Evolutionary conservation across 2,888 invertebrate species (phyloP), one percentile per base, ranked within the genome.

Genomic region (Orgyia antiqua): DNA sequence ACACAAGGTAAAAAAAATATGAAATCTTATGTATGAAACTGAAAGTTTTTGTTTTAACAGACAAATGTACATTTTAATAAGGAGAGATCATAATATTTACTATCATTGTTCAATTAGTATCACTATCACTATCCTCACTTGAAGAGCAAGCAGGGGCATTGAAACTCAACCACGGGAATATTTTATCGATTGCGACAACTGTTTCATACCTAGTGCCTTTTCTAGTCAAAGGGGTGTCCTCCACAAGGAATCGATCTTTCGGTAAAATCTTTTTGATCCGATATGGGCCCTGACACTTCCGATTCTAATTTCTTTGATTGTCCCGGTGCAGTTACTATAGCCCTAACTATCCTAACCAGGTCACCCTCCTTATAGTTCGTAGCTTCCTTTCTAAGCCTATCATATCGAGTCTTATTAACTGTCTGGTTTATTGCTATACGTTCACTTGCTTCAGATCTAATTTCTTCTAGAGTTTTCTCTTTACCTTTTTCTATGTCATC

Each of bases 161-260:
- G 12, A 27, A 27, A 12, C 19, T 27, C 9, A 27, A 8, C 51
- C 51, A 55, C 1, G 55, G 55, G 9, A 30, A 36, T 27, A 50
- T 43, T 33, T 57, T 54, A 24, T 57, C 54, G 2, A 49, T 24
- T 0, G 55, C 38, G 2, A 54, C 39, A 0, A 42, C 11, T 8
- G 23, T 18, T 27, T 53, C 50, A 15, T 54, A 55, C 1, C 33
- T 20, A 6, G 25, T 37, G 10, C 44, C 39, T 9, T 41, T 45
- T 24, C 19, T 39, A 2, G 50, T 50, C 1, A 54, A 3, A 0
- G 51, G 50, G 2, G 57, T 54, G 23, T 57, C 54, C 15, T 50
- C 51, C 1, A 51, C 25, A 0, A 53, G 13, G 24, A 40, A 53
- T 4, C 53, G 27, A 11, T 52, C 51, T 27, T 55, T 44, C 0